Conservation (phyloP, 2,888 invertebrate genomes). For the Andricus quercusramuli region DNA sequence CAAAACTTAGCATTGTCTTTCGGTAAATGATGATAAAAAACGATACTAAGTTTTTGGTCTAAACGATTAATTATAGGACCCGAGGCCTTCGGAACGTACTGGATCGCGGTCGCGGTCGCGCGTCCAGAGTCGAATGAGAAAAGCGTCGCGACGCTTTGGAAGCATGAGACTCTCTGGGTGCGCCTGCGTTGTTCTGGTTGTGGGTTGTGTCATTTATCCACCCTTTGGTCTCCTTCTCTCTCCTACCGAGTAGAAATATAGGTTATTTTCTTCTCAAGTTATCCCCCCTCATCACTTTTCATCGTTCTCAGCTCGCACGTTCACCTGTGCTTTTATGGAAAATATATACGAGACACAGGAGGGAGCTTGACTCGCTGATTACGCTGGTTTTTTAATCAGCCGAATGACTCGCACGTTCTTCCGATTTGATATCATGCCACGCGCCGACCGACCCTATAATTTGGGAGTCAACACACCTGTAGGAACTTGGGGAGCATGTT, state of each 20-base stretch:
- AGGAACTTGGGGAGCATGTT: background rate
- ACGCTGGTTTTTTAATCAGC: constrained; percentile 29
- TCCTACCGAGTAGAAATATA: background rate
- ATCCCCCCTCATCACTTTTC: constrained; percentile 22
- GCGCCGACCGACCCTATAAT: background rate
- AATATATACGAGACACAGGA: background rate
- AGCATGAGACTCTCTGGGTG: constrained; percentile 42
- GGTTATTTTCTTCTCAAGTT: constrained; percentile 27
- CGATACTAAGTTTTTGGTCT: background rate
- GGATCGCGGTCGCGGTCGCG: constrained; percentile 56
- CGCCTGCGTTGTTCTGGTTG: constrained; percentile 38
- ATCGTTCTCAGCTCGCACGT: background rate
- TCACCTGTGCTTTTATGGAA: constrained; percentile 24
- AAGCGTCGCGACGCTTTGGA: constrained; percentile 49
- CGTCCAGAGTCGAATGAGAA: constrained; percentile 66
- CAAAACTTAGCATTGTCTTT: no score
- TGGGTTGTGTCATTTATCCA: constrained; percentile 34
- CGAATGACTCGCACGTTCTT: background rate
- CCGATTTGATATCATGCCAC: no score
- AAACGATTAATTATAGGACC: background rate
- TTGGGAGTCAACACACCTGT: constrained; percentile 23
- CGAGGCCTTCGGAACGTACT: background rate
- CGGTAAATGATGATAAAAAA: background rate
- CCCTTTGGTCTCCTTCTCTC: constrained; percentile 12
- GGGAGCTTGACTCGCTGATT: background rate